phyloP scores from a whole-genome alignment of 1,140 invertebrate genomes.

The Drosophila sp. region DNA sequence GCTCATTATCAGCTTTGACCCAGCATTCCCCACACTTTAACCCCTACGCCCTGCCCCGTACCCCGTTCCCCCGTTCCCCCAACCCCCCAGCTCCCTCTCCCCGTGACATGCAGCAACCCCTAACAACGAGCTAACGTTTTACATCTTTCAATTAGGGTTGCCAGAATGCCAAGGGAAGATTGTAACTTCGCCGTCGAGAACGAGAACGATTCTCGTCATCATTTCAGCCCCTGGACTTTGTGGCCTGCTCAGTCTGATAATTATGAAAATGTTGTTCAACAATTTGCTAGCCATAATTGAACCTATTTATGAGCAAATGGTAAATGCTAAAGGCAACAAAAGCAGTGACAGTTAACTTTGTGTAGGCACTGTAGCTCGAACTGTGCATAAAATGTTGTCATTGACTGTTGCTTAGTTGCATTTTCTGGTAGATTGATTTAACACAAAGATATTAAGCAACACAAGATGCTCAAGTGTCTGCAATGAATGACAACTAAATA shows the following conservation, averaged over 20 bases:
- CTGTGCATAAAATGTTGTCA: background rate
- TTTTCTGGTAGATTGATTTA: slow-evolving; percentile 10
- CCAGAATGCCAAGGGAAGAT: slow-evolving; percentile 1
- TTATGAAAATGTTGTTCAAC: slow-evolving; percentile 56
- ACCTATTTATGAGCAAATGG: slow-evolving; percentile 37
- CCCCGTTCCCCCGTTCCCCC: background rate
- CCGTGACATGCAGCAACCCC: background rate
- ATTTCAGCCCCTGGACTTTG: slow-evolving; percentile 22
- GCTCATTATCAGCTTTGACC: slow-evolving; percentile 47
- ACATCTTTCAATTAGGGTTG: slow-evolving; percentile 67
- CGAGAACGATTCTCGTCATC: slow-evolving; percentile 1
- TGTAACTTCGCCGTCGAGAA: no score
- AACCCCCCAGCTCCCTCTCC: no score
- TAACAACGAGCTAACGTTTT: slow-evolving; percentile 65
- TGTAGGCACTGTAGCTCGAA: background rate
- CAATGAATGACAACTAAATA: background rate
- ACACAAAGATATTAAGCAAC: slow-evolving; percentile 1
- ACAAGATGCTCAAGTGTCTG: background rate
- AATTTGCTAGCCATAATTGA: slow-evolving; percentile 54
- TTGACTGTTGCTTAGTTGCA: slow-evolving; percentile 26
- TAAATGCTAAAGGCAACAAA: slow-evolving; percentile 6
- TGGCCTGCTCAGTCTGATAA: slow-evolving; percentile 46
- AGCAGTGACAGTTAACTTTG: no score
- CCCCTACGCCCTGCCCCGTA: slow-evolving; percentile 8
- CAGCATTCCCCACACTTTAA: background rate